phyloP scores from a whole-genome alignment of 2,888 invertebrate species.

The Morinoia aosen region DNA sequence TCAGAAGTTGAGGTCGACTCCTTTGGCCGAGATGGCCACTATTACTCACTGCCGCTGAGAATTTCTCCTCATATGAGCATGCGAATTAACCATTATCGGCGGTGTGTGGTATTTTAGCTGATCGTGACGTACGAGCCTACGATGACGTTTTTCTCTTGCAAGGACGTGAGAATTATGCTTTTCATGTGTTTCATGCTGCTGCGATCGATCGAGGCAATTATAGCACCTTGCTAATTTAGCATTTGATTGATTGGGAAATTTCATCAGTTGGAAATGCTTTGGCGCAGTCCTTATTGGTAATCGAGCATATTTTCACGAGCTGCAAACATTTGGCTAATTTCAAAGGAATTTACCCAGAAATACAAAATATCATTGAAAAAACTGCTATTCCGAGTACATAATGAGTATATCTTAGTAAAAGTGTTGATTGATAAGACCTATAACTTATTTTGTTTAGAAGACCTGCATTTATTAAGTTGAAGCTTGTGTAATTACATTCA shows the following conservation, averaged over 20 bases:
- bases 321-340: neutral
- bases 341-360: neutral
- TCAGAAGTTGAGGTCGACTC: conserved; percentile 18
- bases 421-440: no score
- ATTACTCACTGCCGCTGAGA: neutral
- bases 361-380: neutral
- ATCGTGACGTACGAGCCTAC: neutral
- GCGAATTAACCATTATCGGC: neutral
- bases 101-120: neutral
- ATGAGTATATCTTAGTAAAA: no score
- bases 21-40: neutral
- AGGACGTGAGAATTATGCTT: neutral
- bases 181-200: neutral
- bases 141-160: neutral
- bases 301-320: neutral
- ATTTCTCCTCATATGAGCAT: neutral
- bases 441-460: no score
- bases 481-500: no score
- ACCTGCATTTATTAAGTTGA: no score
- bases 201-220: neutral
- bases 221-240: neutral
- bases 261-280: neutral
- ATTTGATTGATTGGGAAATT: neutral
- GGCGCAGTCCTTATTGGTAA: neutral
- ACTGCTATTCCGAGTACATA: no score